These are phyloP conservation scores for Digitonthophagus gazella DNA, from an alignment of 2,888 invertebrate species.

Conservation along the genomic window DNA sequence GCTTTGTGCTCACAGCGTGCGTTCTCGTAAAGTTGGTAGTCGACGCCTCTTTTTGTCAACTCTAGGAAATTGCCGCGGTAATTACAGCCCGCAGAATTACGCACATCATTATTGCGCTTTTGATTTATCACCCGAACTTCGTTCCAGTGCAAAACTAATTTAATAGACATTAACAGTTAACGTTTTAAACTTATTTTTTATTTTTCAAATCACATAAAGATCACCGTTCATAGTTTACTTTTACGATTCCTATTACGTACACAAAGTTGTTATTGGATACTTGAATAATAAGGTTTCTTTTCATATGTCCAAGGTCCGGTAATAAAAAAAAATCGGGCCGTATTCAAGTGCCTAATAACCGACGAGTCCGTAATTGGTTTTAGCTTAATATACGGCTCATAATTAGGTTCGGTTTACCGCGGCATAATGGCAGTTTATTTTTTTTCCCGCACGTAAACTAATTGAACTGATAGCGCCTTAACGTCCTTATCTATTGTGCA, in stretches of 20 bases:
- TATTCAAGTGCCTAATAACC: too few species aligned
- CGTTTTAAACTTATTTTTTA: too few species aligned
- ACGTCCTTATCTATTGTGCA: neutral
- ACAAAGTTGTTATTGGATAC: neutral
- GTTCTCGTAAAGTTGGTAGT: neutral
- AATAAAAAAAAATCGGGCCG: neutral
- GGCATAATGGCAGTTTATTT: neutral
- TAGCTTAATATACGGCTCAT: neutral
- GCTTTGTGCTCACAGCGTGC: neutral
- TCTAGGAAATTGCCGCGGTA: neutral
- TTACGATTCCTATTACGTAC: too few species aligned
- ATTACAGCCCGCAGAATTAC: neutral
- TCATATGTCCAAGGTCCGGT: neutral
- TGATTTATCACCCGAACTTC: neutral
- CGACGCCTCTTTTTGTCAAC: neutral
- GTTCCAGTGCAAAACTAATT: neutral
- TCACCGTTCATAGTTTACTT: too few species aligned
- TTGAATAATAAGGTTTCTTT: neutral
- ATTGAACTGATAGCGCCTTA: neutral
- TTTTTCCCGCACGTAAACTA: neutral
- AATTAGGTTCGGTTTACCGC: neutral
- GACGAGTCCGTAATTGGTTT: neutral
- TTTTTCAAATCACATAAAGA: too few species aligned
- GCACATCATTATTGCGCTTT: neutral
- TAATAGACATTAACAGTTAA: neutral